Evolutionary conservation across 2,888 invertebrate species (phyloP), one percentile per base, ranked within the genome.

Genomic region (Steinernema hermaphroditum): DNA sequence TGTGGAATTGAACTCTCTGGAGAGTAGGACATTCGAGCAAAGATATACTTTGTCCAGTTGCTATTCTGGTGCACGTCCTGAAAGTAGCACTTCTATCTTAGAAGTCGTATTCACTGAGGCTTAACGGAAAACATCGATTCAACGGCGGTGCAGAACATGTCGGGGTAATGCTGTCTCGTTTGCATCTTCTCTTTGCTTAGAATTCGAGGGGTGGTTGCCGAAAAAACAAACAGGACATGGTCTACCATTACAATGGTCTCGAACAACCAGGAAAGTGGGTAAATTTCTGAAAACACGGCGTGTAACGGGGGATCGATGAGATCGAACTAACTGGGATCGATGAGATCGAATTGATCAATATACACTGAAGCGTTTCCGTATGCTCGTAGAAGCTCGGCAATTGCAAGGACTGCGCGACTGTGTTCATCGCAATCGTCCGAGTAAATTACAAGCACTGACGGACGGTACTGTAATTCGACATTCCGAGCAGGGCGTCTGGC

Each of bases 351-450:
- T 29, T 79, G 79, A 69, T 81, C 81, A 12, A 81, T 41, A 29
- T 71, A 43, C 16, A 79, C 77, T 32, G 44, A 24, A 19, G 75
- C 78, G 57, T 77, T 80, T 2, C 81, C 80, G 62, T 71, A 50
- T 12, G 71, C n/a, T 62, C 54, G 70, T 19, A 83, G 73, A 27
- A 77, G 43, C 1, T 76, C 70, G 1, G 76, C 80, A 16, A 82
- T 57, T 27, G 73, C 69, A 16, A 54, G 34, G n/a, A 80, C 81
- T n/a, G 74, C 78, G 0, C 74, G 44, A n/a, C 73, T 74, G 72
- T 85, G 84, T 68, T 74, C 71, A 14, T 72, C 75, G 49, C 77
- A 79, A 68, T 84, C 84, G 74, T 84, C 81, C 24, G 82, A 78
- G 74, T 84, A 84, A n/a, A 84, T 70, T 6, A 84, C 43, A 19